Conservation (phyloP, 2,113 vertebrate genomes). For the Aldabrachelys gigantea region DNA sequence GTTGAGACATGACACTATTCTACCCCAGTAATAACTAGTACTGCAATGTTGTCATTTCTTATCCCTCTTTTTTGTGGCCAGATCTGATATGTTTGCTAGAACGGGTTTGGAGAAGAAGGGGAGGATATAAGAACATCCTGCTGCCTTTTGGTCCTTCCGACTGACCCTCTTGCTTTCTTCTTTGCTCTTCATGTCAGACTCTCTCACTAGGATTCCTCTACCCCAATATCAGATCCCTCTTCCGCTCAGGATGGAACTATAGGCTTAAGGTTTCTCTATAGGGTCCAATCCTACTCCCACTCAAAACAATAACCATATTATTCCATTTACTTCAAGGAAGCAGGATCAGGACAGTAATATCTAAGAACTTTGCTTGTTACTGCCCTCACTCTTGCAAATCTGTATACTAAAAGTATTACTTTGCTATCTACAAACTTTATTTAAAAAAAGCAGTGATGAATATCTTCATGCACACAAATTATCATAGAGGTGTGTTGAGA, state of each 20-base stretch:
- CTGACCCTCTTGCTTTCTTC: background rate
- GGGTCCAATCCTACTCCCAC: background rate
- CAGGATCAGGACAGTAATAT: background rate
- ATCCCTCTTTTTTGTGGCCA: background rate
- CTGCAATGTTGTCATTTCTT: constrained; percentile 48
- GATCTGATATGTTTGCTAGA: background rate
- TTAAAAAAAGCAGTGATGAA: background rate
- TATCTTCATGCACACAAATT: constrained; percentile 1
- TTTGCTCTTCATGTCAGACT: background rate
- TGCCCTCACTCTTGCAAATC: background rate
- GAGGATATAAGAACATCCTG: background rate
- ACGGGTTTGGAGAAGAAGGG: background rate
- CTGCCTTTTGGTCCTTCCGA: background rate
- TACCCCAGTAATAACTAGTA: constrained; percentile 21
- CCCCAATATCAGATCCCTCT: background rate
- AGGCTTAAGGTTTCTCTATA: constrained; percentile 12
- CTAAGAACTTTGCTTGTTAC: background rate
- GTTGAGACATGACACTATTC: background rate
- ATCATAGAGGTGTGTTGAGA: background rate
- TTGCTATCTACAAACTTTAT: background rate
- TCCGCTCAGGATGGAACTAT: constrained; percentile 37
- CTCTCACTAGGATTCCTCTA: background rate
- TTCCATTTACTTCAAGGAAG: constrained; percentile 35
- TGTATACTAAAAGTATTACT: background rate
- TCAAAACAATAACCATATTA: constrained; percentile 25